Evolutionary conservation across 1,140 invertebrate genomes (phyloP), one percentile per base, ranked within the genome.

Genomic region (Hycleus cichorii): DNA sequence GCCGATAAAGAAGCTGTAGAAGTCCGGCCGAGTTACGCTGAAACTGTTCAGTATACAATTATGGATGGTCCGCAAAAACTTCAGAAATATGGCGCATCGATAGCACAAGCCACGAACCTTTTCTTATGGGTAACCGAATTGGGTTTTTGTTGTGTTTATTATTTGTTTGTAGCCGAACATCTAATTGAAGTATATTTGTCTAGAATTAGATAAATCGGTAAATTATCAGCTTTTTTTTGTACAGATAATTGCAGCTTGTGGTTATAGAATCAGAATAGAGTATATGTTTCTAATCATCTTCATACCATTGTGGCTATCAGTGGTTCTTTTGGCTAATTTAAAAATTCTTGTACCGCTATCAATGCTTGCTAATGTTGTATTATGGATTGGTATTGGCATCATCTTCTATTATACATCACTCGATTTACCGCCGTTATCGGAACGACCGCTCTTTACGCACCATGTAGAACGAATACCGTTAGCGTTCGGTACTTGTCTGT

Each of bases 81-180:
- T 4, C 74, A 84, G 40, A 77, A 74, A 24, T 80, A 84, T 64
- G 82, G 88, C 0, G 66, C 73, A 27, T 64, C 73, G 8, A 85
- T 86, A 79, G 78, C 80, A 80, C 80, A 66, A 76, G 78, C 27
- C 69, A 88, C 59, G 83, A 89, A 91, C 72, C 53, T 83, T 7
- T 91, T 93, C 74, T 81, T 97, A 39, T 90, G 91, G 69, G 76
- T 95, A 48, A 95, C 92, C 32, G 94, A 97, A 77, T 77, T 96
- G 60, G 93, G 94, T 62, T 96, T 97, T 77, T 97, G 93, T 75
- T 94, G 91, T 76, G 89, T 96, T 18, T 97, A 97, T 76, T 89
- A 94, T 68, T 87, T 96, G 38, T 97, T 96, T 75, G 88, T 96
- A 64, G 85, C 90, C 18, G 83, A 83, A 44, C 95, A 90, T 72